Evolutionary conservation across 2,888 invertebrate genomes (phyloP).

Genomic region (Subacronicta megacephala): DNA sequence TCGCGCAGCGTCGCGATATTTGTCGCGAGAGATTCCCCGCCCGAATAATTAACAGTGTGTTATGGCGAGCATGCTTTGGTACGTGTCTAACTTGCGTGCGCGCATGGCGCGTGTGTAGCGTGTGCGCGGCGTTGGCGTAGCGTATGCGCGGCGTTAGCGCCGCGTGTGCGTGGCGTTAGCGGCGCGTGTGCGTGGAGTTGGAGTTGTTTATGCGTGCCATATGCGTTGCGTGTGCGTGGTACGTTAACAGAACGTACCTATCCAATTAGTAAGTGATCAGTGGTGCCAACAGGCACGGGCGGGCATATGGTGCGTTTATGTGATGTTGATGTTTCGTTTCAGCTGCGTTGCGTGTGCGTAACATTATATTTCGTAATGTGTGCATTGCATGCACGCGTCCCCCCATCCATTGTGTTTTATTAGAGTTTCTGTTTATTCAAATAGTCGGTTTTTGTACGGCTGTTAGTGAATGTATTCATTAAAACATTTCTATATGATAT

Average conservation of each 20-base stretch:
- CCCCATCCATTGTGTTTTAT: constrained; percentile 64
- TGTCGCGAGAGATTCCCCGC: constrained; percentile 60
- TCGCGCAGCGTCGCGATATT: constrained; percentile 58
- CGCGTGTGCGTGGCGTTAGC: constrained; percentile 16
- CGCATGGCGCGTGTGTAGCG: constrained; percentile 45
- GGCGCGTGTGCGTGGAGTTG: constrained; percentile 26
- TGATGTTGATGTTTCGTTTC: constrained; percentile 3
- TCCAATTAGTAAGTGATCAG: background rate
- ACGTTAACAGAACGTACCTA: background rate
- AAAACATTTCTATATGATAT: too few relatives aligned
- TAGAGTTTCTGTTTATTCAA: constrained; percentile 18
- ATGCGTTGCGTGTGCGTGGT: constrained; percentile 22
- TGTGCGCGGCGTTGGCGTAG: constrained; percentile 15
- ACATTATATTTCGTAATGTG: background rate
- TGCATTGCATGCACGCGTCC: constrained; percentile 33
- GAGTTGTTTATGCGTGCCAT: constrained; percentile 3
- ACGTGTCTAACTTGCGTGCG: constrained; percentile 78
- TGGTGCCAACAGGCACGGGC: background rate
- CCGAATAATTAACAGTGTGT: constrained; percentile 78
- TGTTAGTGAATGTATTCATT: too few relatives aligned
- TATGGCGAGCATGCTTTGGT: constrained; percentile 83
- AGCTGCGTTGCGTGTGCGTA: constrained; percentile 2
- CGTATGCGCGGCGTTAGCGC: constrained; percentile 13
- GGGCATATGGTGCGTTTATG: constrained; percentile 1
- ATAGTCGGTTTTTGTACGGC: background rate